Base-by-base conservation (phyloP, 2,113 vertebrate genomes). In the Tautogolabrus adspersus region DNA sequence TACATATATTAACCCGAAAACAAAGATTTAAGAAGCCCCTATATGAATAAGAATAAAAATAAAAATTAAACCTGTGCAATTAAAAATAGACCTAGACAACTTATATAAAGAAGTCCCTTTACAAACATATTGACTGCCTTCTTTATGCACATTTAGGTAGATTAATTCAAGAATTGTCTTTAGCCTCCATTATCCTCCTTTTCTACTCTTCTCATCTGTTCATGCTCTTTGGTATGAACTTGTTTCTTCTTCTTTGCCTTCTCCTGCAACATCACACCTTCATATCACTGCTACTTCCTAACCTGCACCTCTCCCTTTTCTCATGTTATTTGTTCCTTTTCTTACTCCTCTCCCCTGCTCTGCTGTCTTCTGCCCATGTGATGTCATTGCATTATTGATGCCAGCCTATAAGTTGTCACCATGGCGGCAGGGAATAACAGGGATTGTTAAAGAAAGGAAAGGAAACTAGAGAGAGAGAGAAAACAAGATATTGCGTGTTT, bases 331-430 rank as follows among this genome's bases (percentile, higher is more conserved):
- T 78, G 68, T 68, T 75, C 54, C n/a, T 65, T 38, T 79, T 84
- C 3, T 52, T 66, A 77, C 69, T 83, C 44, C 23, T 67, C 21
- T 11, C 21, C 55, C 19, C 16, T 54, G 18, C 65, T 75, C 65
- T 54, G 23, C 46, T 63, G 47, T 65, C 63, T 66, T 64, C 68
- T 51, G 81, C 63, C 67, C 72, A 64, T 73, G 60, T 79, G 75
- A 63, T 80, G 40, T 47, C 44, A 12, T 66, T 74, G 71, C 68
- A 21, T 79, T 87, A 90, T 87, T 85, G 72, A 78, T 81, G 78
- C 40, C 67, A 68, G 75, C 15, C 10, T 67, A 67, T 87, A 83
- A 70, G 61, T 57, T 76, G 67, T 80, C 78, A 80, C 49, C 16
- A 37, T 65, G 56, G 54, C 47, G 22, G 54, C 49, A 16, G 22